A percentile compares a stretch with the other conserved stretches of the same genome.
These are phyloP conservation scores for Fratercula arctica DNA, from an alignment of 2,797 vertebrate species.

Conservation along the genomic window DNA sequence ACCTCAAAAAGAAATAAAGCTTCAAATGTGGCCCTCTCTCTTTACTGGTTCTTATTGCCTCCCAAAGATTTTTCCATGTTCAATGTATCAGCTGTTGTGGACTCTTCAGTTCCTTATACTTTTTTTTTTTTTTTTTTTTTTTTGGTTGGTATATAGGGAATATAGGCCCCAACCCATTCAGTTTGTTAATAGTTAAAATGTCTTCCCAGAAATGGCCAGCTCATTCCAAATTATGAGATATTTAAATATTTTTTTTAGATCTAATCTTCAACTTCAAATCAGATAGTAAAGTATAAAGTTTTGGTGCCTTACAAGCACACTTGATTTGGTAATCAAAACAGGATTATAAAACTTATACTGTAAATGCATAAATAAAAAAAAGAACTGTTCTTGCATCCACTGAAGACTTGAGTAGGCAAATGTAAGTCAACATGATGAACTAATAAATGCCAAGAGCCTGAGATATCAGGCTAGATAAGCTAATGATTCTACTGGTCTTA, in stretches of 20 bases:
- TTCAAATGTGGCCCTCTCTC: neutral
- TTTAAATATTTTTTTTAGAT: neutral
- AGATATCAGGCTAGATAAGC: neutral
- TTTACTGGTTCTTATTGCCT: neutral
- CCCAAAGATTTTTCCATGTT: neutral
- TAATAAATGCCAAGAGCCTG: neutral
- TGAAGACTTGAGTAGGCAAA: neutral
- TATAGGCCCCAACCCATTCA: fast-evolving
- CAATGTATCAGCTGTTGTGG: neutral
- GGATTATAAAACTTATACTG: neutral
- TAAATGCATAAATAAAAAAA: neutral
- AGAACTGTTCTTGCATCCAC: neutral
- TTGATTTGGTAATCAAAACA: neutral
- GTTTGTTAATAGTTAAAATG: neutral
- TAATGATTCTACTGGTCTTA: neutral
- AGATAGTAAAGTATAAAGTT: neutral
- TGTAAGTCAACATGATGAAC: neutral
- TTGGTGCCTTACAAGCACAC: neutral
- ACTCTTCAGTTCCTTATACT: neutral
- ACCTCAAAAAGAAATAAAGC: neutral
- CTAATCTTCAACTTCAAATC: neutral
- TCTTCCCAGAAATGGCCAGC: neutral
- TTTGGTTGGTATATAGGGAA: neutral
- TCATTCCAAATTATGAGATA: neutral
- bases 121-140: neutral